Percentiles rank a stretch among this genome's conserved stretches.
These are phyloP conservation scores for Dynastes tityus DNA, from an alignment of 2,888 invertebrate genomes.

Conservation along the genomic window DNA sequence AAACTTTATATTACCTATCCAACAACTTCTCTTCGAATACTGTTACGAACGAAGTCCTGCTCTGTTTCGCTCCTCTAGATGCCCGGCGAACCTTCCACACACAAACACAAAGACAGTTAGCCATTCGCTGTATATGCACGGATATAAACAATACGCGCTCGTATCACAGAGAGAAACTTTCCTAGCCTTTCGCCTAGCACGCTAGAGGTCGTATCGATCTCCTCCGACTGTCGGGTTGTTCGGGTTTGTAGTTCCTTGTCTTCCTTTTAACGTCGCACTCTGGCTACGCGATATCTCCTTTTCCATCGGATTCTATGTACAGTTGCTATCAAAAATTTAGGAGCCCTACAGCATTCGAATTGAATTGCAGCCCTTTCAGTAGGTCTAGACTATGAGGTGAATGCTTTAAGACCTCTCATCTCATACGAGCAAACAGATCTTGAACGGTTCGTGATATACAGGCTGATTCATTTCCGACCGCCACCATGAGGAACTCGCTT, in stretches of 20 bases:
- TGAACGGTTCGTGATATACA: no score
- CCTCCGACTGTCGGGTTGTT: slow-evolving; percentile 56
- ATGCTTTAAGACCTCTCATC: no score
- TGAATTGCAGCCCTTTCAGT: no score
- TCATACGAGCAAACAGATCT: no score
- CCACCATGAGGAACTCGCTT: no score
- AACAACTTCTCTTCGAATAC: slow-evolving; percentile 55
- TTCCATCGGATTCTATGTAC: slow-evolving; percentile 57
- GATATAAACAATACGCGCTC: neutral
- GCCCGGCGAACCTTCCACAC: slow-evolving; percentile 60
- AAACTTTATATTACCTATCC: slow-evolving; percentile 61
- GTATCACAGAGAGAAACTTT: slow-evolving; percentile 3
- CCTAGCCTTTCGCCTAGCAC: slow-evolving; percentile 62
- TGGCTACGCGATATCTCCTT: slow-evolving; percentile 58
- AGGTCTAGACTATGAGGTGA: no score
- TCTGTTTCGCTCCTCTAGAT: slow-evolving; percentile 51
- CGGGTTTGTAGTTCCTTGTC: slow-evolving; percentile 35
- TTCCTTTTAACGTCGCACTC: slow-evolving; percentile 64
- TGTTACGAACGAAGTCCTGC: slow-evolving; percentile 67
- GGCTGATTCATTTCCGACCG: no score
- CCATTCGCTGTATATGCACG: neutral
- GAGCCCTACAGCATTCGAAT: no score
- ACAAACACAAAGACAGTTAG: slow-evolving; percentile 65
- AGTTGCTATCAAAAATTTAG: neutral
- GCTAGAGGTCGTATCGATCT: slow-evolving; percentile 71